Evolutionary conservation across 2,113 vertebrate species (phyloP), one percentile per base, ranked within the genome.

Genomic region (Chionis minor): DNA sequence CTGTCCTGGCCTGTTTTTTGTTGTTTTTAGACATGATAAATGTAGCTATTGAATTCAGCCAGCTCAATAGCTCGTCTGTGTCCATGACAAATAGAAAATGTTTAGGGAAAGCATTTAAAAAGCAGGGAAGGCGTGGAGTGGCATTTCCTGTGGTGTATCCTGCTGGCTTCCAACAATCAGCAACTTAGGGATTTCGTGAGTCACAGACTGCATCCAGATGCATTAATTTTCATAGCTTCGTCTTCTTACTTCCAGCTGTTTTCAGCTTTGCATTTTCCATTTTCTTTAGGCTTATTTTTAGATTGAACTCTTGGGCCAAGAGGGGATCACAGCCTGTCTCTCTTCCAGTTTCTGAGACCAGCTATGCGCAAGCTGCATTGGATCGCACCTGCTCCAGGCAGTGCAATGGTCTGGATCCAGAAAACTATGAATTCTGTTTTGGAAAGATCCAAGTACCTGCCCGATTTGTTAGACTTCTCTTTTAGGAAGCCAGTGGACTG

Each of bases 91-190:
- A 79, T 22, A 55, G 19, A 74, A 95, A 58, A 55, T 47, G 2
- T 32, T 87, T 77, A 73, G 30, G 27, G 30, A 96, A 86, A 86
- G 16, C 12, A 22, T 35, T 87, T 79, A 62, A 79, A 91, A 91
- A 71, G 32, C 19, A 79, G 15, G 14, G 74, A 87, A 81, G 45
- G 15, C 45, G 70, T 0, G 1, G 45, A 81, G 19, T 40, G 12
- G 27, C 78, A 54, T 59, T 70, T 45, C 18, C 32, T 21, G 47
- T 72, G 15, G 18, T 67, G 18, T 56, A 65, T 47, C 75, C 52
- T 80, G 18, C 44, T 85, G 23, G 23, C 28, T 88, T 81, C 56
- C 61, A 95, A 26, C 38, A 78, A 47, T 12, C 26, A 74, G 35
- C 55, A 72, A 17, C 23, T 20, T 44, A 33, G 10, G 23, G 14